Evolutionary conservation across 2,113 vertebrate species (phyloP), one percentile per base, ranked within the genome.

Genomic region (Scolopax mira): DNA sequence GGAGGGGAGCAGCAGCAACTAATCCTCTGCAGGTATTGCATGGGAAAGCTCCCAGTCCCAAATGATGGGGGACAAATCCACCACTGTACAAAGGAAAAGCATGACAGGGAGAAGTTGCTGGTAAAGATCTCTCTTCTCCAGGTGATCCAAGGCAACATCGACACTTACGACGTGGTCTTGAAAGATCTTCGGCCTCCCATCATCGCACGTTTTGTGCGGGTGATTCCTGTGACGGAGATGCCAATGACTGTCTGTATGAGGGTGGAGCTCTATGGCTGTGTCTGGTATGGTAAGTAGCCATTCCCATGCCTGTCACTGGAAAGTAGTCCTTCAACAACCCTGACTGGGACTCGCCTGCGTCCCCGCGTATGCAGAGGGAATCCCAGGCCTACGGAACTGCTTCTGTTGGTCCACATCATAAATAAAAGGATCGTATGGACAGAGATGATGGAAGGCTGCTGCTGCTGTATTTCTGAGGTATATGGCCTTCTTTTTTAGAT

Each of bases 251-350:
- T 99, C 23, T 99, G 99, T 88, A 99, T 99, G 99, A 97, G 99
- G n/a, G 97, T 99, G 91, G 99, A 99, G 97, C 98, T 99, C 54
- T 99, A 99, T 12, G 99, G 99, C 96, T 99, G 99, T 21, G 79
- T 95, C 5, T 99, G 99, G 99, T 97, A 98, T 4, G 99, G 99
- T 99, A 95, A 93, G 98, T 51, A 7, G 24, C 57, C 7, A 4
- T 55, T 33, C 21, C 41, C 21, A 8, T 28, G 46, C 35, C 69
- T 65, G 18, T 15, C 65, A 4, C 64, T 28, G 48, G 28, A 10
- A 3, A n/a, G 12, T 11, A n/a, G 35, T 25, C 72, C 60, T 30
- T 7, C 3, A 27, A 8, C 35, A 15, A 10, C 0, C 0, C 77
- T 70, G 46, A 1, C 60, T 17, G 79, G 78, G 74, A 7, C 72